phyloP scores from a whole-genome alignment of 2,797 vertebrate genomes.

The Esox lucius region DNA sequence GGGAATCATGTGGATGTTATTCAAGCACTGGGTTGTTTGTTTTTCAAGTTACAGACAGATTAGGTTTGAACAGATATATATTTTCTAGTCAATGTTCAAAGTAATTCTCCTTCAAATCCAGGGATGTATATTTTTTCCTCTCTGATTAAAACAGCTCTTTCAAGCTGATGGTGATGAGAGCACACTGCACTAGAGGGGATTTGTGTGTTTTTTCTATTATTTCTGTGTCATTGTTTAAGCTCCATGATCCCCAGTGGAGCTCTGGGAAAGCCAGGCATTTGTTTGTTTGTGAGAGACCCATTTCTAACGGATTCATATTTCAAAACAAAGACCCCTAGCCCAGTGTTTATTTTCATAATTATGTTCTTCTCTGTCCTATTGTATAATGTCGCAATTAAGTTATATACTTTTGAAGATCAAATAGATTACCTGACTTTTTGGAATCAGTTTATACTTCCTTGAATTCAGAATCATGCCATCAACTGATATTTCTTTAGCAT shows the following conservation, averaged over 20 bases:
- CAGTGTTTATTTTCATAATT: conserved; percentile 60
- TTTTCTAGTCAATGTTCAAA: conserved; percentile 45
- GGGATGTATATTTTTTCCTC: conserved; percentile 53
- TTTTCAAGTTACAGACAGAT: conserved; percentile 62
- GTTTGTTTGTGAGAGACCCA: conserved; percentile 69
- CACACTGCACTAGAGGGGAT: conserved; percentile 58
- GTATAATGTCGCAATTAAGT: conserved; percentile 44
- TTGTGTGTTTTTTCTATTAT: conserved; percentile 63
- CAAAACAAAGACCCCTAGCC: conserved; percentile 64
- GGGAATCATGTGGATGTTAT: conserved; percentile 51
- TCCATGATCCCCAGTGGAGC: conserved; percentile 54
- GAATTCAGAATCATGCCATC: conserved; percentile 10
- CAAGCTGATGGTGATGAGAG: conserved; percentile 54
- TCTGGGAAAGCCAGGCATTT: conserved; percentile 55
- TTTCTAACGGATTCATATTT: conserved; percentile 64
- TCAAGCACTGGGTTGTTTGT: conserved; percentile 55
- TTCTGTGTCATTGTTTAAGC: conserved; percentile 63
- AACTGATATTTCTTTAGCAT: conserved; percentile 31
- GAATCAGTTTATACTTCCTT: conserved; percentile 31
- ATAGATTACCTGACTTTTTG: conserved; percentile 25
- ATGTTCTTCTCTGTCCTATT: conserved; percentile 41
- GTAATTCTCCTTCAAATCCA: conserved; percentile 62
- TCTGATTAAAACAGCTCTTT: conserved; percentile 50
- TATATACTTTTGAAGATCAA: conserved; percentile 42
- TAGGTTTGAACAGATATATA: conserved; percentile 58